Evolutionary conservation across 2,888 invertebrate species (phyloP).

Genomic region (Pollenia labialis): DNA sequence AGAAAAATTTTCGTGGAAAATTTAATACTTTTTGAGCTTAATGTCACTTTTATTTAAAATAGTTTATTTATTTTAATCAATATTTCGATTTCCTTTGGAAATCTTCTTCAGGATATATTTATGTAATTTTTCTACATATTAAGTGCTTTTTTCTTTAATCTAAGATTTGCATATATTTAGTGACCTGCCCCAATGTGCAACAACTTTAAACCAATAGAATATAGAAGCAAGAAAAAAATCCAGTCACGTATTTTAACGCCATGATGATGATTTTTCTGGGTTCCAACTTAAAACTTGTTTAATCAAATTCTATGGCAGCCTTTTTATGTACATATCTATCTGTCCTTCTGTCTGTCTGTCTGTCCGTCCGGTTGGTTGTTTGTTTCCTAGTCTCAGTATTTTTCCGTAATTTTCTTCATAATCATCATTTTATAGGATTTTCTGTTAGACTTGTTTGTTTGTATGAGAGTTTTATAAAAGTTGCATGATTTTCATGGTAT

Average conservation of each 20-base stretch:
- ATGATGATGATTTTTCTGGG: slow-evolving; percentile 27
- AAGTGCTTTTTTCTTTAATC: no score
- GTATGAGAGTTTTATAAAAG: neutral
- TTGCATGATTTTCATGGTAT: neutral
- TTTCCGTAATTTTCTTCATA: slow-evolving; percentile 47
- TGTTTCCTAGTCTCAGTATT: slow-evolving; percentile 27
- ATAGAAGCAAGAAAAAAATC: neutral
- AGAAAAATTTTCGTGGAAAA: no score
- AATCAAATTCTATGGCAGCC: slow-evolving; percentile 48
- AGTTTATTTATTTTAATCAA: no score
- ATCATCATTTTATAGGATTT: slow-evolving; percentile 32
- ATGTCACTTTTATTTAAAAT: no score
- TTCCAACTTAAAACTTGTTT: slow-evolving; percentile 42
- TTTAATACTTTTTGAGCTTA: no score
- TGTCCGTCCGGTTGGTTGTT: slow-evolving; percentile 8
- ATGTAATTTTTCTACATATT: no score
- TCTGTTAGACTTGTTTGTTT: neutral
- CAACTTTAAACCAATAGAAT: neutral
- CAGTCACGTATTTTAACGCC: slow-evolving; percentile 56
- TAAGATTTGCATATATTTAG: no score
- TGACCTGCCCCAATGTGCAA: no score
- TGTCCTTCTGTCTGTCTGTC: neutral
- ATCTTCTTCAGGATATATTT: no score
- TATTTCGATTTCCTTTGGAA: no score
- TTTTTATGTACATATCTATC: neutral